A percentile compares a stretch with the other conserved stretches of the same genome.
phyloP scores from a whole-genome alignment of 1,140 invertebrate genomes.

The Vollenhovia emeryi region DNA sequence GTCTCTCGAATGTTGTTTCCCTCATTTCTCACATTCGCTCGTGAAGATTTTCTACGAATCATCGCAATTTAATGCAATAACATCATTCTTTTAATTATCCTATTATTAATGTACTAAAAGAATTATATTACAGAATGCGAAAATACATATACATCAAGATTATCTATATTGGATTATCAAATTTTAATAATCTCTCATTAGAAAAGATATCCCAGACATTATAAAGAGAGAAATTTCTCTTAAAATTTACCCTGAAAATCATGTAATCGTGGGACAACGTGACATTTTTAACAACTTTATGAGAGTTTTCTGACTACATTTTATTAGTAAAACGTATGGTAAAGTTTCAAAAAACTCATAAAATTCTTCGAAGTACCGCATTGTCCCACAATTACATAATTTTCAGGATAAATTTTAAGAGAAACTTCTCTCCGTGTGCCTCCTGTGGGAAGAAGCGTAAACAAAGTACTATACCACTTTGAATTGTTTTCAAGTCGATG shows the following conservation, averaged over 20 bases:
- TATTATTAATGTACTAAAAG: background rate
- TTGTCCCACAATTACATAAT: no score
- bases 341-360: no score
- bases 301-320: no score
- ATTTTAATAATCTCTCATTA: background rate
- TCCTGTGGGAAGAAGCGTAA: background rate
- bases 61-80: background rate
- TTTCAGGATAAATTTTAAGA: no score
- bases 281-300: no score
- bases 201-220: background rate
- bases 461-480: background rate
- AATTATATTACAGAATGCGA: background rate
- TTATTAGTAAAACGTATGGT: no score
- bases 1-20: background rate
- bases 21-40: background rate
- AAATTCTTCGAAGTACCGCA: no score
- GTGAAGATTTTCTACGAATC: background rate
- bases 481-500: constrained; percentile 8
- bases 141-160: constrained; percentile 13
- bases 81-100: background rate
- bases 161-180: background rate
- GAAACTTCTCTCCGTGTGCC: no score
- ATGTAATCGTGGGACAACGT: no score
- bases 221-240: no score
- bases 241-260: no score